Evolutionary conservation across 1,140 invertebrate genomes (phyloP), one percentile per base, ranked within the genome.

Genomic region (Drosophila quadrilineata): DNA sequence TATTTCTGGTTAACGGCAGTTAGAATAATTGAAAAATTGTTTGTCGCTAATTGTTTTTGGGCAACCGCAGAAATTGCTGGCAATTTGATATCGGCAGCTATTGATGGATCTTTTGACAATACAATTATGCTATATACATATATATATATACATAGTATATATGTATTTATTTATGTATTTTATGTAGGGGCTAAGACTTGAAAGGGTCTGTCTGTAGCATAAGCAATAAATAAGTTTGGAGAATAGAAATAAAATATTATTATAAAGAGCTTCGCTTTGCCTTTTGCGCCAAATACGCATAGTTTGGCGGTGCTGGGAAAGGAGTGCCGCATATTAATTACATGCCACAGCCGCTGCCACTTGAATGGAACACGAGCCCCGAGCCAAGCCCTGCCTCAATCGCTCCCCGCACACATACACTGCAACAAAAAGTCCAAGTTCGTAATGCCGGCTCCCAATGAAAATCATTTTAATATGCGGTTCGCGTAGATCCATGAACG

Each of bases 301-400:
- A n/a, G n/a, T n/a, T 73, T 60, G 48, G 14, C 49, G 29, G 22
- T 49, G 33, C 19, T 54, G 54, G 46, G 29, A 71, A 80, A 80
- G 75, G 75, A 79, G 75, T 80, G 75, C 75, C 75, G 75, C 75
- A 79, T 79, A 79, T 79, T 79, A 79, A 79, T 79, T 74, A 80
- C 59, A 65, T 66, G 64, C 69, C 75, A 49, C 45, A 66, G 24
- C 67, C 67, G 66, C 67, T 70, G 24, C 67, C 67, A 70, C 67
- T 70, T 70, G 67, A 70, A 66, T 66, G 67, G 67, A 65, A 70
- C 59, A 49, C 65, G 64, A 68, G 60, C 59, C 48, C 63, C 29
- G 19, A 26, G 10, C 43, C 43, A 26, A 17, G 17, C 31, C 24
- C 41, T 16, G 33, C 52, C 52, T 43, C 22, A 29, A 21, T 17